These are phyloP conservation scores for Benthosema pterotum DNA, from an alignment of 2,797 vertebrate species.

Conservation along the genomic window DNA sequence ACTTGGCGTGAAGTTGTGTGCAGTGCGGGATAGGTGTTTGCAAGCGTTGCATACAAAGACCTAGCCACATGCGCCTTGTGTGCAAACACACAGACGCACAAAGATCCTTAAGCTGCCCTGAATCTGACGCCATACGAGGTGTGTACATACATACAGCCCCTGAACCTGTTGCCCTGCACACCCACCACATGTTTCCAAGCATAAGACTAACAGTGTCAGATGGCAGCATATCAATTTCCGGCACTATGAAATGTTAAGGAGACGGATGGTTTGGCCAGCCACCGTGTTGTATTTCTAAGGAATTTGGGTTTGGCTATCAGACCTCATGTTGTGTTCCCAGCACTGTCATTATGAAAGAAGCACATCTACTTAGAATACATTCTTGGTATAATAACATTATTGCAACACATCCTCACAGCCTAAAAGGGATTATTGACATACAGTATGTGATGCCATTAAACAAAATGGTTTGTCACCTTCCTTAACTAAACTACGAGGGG, in stretches of 20 bases:
- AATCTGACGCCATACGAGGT: background rate
- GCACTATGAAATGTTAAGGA: background rate
- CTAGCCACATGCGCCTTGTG: background rate
- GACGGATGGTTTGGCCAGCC: background rate
- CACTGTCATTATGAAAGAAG: background rate
- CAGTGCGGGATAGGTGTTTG: background rate
- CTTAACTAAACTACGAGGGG: background rate
- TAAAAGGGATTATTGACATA: too few species aligned
- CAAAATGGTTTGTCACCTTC: background rate
- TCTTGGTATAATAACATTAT: background rate
- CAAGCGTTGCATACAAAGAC: constrained; percentile 4
- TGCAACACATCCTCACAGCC: too few species aligned
- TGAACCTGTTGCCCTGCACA: background rate
- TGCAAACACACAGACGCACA: background rate
- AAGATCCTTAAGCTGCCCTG: background rate
- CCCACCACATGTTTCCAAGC: background rate
- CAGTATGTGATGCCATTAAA: too few species aligned
- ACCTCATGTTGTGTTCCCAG: background rate
- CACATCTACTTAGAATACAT: background rate
- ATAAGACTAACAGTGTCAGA: background rate
- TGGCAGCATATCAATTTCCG: background rate
- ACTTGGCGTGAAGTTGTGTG: background rate
- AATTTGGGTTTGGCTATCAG: background rate
- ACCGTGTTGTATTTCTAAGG: background rate
- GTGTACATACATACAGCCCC: background rate